Conservation (phyloP, 2,113 vertebrate genomes). For the Girardinichthys multiradiatus region DNA sequence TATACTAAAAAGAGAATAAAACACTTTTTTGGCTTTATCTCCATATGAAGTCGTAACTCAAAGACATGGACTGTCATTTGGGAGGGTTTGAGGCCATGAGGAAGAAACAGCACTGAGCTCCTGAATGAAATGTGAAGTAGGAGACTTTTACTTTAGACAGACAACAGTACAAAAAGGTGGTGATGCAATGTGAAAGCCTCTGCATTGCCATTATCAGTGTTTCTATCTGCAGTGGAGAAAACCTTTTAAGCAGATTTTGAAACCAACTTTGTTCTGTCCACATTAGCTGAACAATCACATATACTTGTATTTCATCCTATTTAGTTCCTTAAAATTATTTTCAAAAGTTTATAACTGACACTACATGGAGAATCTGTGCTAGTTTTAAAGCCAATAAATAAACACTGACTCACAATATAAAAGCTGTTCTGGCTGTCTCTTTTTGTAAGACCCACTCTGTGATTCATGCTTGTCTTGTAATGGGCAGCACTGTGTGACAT, state of each 20-base stretch:
- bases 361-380: background rate
- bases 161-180: background rate
- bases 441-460: background rate
- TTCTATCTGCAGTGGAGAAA: background rate
- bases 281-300: background rate
- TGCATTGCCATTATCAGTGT: background rate
- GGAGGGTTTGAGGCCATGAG: slow-evolving; percentile 9
- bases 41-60: no score
- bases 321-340: background rate
- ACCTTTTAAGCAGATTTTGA: background rate
- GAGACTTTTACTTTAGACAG: slow-evolving; percentile 3
- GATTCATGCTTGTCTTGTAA: background rate
- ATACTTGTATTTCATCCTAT: background rate
- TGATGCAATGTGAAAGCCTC: slow-evolving; percentile 19
- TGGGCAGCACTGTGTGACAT: background rate
- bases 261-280: background rate
- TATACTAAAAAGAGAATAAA: no score
- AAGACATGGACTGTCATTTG: background rate
- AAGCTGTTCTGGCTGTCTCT: background rate
- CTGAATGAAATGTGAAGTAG: background rate
- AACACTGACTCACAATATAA: background rate
- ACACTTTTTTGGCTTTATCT: no score
- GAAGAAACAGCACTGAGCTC: background rate
- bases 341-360: background rate
- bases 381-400: background rate